Base-by-base conservation (phyloP, 2,113 vertebrate species). In the Dolichotis patagonum region DNA sequence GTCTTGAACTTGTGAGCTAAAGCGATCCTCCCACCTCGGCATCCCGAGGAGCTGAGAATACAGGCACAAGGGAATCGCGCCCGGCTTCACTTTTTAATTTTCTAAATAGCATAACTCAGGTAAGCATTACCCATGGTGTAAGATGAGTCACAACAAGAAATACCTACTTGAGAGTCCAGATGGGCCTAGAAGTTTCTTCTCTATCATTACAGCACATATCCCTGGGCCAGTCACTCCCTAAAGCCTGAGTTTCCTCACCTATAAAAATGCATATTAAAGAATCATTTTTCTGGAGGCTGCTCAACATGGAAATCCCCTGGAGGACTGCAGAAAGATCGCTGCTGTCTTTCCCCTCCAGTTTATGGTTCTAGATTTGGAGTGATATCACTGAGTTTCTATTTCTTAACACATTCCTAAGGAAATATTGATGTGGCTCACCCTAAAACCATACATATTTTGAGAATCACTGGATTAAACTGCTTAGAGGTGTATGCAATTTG, bases 141-240 rank as follows among this genome's bases (percentile, higher is more conserved):
- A 96, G 41, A 82, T 89, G 80, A 96, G 16, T 60, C 54, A 85
- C 26, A 93, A 3, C 22, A 62, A 92, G 35, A 89, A 93, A 56
- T 87, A 65, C 13, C 20, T 38, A 75, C 52, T 73, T 93, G 67
- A 93, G 62, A 90, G 26, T 78, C 71, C n/a, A 94, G 7, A 52
- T 19, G 78, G 54, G 13, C 16, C 54, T 81, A 63, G 14, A 54
- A 56, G 22, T 81, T 86, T 86, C 56, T 95, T 85, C 75, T 96
- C 73, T 88, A 10, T 89, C 49, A 63, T 93, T 62, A 88, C 19
- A 65, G 62, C 58, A 13, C n/a, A 46, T 78, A 54, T 8, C 52
- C 1, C 83, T 85, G 52, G 54, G 43, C 52, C 63, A 85, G 63
- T 86, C 65, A 88, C n/a, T 85, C 7, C 13, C 16, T 14, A 49